These are phyloP conservation scores for Chloropsis hardwickii DNA, from an alignment of 2,113 vertebrate species.

Conservation along the genomic window DNA sequence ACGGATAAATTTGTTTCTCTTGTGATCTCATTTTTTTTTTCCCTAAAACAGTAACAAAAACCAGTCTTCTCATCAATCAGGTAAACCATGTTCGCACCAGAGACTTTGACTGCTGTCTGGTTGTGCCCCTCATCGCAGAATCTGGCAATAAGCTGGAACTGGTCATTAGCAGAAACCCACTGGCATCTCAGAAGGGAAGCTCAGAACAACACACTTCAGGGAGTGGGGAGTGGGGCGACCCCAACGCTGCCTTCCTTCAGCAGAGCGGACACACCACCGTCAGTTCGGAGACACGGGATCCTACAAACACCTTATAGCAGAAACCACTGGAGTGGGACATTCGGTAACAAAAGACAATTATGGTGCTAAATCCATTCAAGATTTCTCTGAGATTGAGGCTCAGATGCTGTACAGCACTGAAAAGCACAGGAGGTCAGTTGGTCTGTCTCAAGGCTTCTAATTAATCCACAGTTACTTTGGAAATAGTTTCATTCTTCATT, in stretches of 20 bases:
- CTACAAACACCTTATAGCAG: constrained; percentile 91
- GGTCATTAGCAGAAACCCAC: constrained; percentile 91
- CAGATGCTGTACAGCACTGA: constrained; percentile 69
- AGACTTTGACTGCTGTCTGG: constrained; percentile 97
- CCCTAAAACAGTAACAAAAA: not conserved
- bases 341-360: constrained; percentile 42
- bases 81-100: constrained; percentile 96
- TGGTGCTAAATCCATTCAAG: constrained; percentile 87
- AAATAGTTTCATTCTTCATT: constrained; percentile 29
- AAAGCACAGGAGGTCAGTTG: constrained; percentile 75
- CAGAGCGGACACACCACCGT: constrained; percentile 47
- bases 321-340: not conserved
- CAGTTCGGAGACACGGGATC: constrained; percentile 77
- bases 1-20: not conserved
- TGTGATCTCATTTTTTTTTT: not conserved
- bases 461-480: constrained; percentile 36
- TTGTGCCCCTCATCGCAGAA: constrained; percentile 95
- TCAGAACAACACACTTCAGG: constrained; percentile 47
- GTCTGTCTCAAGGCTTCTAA: constrained; percentile 66
- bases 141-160: constrained; percentile 95
- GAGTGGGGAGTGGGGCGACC: constrained; percentile 76
- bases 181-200: constrained; percentile 74
- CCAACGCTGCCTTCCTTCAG: constrained; percentile 74
- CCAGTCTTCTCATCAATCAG: constrained; percentile 60
- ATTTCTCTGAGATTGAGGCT: constrained; percentile 64